These are phyloP conservation scores for Spilogale gracilis DNA, from an alignment of 2,113 vertebrate species.

Conservation along the genomic window DNA sequence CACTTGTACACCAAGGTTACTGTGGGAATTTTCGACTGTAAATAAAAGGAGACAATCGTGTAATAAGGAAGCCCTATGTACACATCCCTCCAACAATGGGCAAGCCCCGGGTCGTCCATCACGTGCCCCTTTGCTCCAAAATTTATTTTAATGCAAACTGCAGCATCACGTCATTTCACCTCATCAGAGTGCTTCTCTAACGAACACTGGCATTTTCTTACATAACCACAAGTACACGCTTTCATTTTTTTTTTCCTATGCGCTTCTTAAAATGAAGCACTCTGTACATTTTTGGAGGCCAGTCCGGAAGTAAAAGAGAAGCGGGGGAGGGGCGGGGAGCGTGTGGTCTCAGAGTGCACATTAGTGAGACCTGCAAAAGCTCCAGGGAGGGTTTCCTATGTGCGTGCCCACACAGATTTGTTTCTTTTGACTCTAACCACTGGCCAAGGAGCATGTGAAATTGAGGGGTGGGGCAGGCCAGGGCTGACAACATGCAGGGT, in stretches of 20 bases:
- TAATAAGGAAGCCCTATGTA: not conserved
- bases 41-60: not conserved
- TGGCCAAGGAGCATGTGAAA: not conserved
- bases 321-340: not conserved
- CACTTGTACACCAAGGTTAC: not conserved
- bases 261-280: not conserved
- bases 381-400: not conserved
- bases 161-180: not conserved
- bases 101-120: not conserved
- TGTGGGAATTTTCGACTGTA: not conserved
- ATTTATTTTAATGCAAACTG: not conserved
- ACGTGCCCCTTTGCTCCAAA: not conserved
- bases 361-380: not conserved
- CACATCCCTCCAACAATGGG: not conserved
- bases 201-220: not conserved
- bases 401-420: accelerated
- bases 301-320: not conserved
- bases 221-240: not conserved
- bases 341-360: accelerated
- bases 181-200: not conserved
- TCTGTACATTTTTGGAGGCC: not conserved
- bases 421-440: not conserved
- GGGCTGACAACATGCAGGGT: accelerated
- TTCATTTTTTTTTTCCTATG: accelerated
- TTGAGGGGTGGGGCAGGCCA: not conserved